A percentile compares a stretch with the other conserved stretches of the same genome.
Evolutionary conservation across 1,140 invertebrate species (phyloP).

Genomic region (Prorops nasuta): DNA sequence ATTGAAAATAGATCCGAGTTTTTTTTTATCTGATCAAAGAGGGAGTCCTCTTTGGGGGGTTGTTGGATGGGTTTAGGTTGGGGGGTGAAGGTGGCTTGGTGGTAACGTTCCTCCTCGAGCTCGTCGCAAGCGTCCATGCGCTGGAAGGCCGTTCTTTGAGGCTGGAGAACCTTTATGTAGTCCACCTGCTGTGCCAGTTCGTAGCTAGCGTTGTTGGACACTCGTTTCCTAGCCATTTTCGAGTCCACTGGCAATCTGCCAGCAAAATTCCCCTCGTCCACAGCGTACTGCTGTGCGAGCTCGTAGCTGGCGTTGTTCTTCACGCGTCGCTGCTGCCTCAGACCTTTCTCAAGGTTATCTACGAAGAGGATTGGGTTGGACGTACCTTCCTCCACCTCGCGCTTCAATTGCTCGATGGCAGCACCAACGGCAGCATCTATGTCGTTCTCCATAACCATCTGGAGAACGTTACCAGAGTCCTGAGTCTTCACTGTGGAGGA

Average conservation of each 20-base stretch:
- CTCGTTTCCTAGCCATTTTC: constrained; percentile 21
- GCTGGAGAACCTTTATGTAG: constrained; percentile 34
- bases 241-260: not conserved
- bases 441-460: constrained; percentile 47
- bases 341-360: constrained; percentile 7
- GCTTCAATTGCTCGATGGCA: constrained; percentile 36
- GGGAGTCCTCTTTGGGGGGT: constrained; percentile 16
- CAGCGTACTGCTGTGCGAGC: constrained; percentile 42
- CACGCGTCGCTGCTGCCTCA: constrained; percentile 18
- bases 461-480: constrained; percentile 41
- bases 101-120: constrained; percentile 33
- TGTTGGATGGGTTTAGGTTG: constrained; percentile 12
- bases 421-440: constrained; percentile 38
- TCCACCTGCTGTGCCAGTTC: constrained; percentile 50
- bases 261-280: constrained; percentile 31
- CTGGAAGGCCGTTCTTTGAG: constrained; percentile 25
- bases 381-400: constrained; percentile 40
- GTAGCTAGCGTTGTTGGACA: constrained; percentile 51
- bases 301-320: constrained; percentile 52
- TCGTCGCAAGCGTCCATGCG: constrained; percentile 51
- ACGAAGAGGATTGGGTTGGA: no score
- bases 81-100: constrained; percentile 17
- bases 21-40: constrained; percentile 54
- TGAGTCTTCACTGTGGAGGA: constrained; percentile 48
- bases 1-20: constrained; percentile 54